phyloP scores from a whole-genome alignment of 2,888 invertebrate species.

The Calliphora vomitoria region DNA sequence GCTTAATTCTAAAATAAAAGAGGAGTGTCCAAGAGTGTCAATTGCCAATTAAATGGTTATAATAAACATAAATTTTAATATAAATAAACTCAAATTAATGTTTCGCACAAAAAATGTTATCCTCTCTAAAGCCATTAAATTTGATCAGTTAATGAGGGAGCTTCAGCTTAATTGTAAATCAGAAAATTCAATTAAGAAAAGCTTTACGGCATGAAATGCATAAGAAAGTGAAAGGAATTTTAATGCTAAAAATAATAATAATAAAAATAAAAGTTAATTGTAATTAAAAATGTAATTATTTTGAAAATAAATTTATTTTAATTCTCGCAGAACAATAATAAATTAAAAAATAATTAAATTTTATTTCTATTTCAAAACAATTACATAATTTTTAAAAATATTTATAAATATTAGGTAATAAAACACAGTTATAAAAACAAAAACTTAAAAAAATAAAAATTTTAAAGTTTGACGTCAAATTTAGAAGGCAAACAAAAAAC shows the following conservation, averaged over 20 bases:
- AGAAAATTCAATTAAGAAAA: background rate
- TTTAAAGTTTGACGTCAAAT: background rate
- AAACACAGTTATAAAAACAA: background rate
- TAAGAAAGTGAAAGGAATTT: constrained; percentile 3
- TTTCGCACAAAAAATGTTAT: background rate
- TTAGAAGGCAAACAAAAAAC: background rate
- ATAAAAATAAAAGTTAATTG: background rate
- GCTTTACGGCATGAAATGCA: background rate
- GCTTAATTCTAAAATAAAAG: background rate
- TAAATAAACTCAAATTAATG: background rate
- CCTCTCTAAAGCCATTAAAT: background rate
- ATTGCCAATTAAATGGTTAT: background rate
- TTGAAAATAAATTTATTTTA: background rate
- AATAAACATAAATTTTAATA: background rate
- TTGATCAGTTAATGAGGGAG: background rate
- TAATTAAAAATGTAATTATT: background rate
- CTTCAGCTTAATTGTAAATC: background rate
- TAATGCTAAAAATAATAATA: background rate
- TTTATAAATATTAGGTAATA: background rate
- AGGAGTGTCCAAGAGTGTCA: background rate
- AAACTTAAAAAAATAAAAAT: too few species aligned
- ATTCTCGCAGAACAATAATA: background rate
- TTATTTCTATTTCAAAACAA: background rate
- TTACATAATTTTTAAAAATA: background rate
- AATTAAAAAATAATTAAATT: background rate